Conservation (phyloP, 2,888 invertebrate species). For the Electrophaes corylata region DNA sequence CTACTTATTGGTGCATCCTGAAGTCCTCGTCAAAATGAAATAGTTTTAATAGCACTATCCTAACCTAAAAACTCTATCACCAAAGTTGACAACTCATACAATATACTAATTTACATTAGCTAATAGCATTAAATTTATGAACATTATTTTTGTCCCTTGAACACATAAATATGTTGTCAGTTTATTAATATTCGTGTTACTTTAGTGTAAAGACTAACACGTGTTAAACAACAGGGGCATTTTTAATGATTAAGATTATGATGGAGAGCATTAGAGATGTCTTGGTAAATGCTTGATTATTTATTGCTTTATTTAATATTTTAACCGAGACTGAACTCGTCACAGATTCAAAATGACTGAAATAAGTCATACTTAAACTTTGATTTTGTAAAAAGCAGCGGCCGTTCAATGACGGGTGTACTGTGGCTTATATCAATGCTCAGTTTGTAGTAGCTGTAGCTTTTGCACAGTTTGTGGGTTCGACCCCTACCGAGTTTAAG, state of each 20-base stretch:
- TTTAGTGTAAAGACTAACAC: conserved; percentile 59
- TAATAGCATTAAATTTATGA: conserved; percentile 68
- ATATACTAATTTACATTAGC: no score
- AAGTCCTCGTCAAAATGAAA: no score
- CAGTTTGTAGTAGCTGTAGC: background rate
- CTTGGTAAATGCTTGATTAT: conserved; percentile 35
- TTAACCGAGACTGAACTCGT: conserved; percentile 27
- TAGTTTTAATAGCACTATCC: no score
- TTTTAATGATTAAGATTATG: conserved; percentile 50
- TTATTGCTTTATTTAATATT: conserved; percentile 31
- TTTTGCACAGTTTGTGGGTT: background rate
- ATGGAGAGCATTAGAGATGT: conserved; percentile 41
- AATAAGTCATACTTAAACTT: conserved; percentile 51
- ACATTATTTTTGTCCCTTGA: conserved; percentile 62
- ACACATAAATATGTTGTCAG: conserved; percentile 73
- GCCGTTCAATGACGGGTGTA: background rate
- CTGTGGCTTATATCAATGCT: background rate
- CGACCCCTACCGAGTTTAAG: background rate
- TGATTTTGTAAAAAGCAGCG: background rate
- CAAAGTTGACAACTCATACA: no score
- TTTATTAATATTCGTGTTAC: conserved; percentile 67
- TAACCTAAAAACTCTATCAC: no score
- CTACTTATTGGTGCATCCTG: no score
- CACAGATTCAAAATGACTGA: conserved; percentile 41
- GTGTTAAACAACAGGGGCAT: conserved; percentile 57